These are phyloP conservation scores for Scarus forsteni DNA, from an alignment of 2,797 vertebrate genomes.

Conservation along the genomic window DNA sequence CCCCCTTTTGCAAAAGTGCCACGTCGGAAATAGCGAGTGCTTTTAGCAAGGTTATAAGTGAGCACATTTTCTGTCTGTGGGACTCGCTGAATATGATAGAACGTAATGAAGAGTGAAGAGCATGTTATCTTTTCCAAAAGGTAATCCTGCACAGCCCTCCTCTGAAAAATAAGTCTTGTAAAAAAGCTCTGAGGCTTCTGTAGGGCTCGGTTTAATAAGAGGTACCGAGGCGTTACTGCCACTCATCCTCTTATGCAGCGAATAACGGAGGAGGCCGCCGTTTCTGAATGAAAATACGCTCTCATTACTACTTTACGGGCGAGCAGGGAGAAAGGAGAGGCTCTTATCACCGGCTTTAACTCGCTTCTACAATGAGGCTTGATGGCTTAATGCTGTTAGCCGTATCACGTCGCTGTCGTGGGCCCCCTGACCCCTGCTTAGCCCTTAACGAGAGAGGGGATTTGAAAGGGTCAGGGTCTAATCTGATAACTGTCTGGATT, in stretches of 20 bases:
- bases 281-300: conserved; percentile 29
- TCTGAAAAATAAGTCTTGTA: conserved; percentile 30
- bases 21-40: conserved; percentile 45
- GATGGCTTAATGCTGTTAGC: conserved; percentile 67
- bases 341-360: background rate
- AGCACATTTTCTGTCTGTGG: conserved; percentile 51
- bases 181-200: conserved; percentile 32
- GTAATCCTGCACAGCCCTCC: conserved; percentile 28
- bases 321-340: conserved; percentile 5
- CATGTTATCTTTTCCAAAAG: conserved; percentile 45
- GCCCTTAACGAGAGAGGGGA: conserved; percentile 55
- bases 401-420: conserved; percentile 41
- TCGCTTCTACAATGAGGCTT: conserved; percentile 43
- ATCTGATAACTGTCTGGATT: conserved; percentile 77
- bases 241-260: conserved; percentile 30
- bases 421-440: conserved; percentile 46
- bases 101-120: conserved; percentile 54
- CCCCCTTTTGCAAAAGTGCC: conserved; percentile 22
- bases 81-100: conserved; percentile 44
- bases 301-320: conserved; percentile 6
- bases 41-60: conserved; percentile 59
- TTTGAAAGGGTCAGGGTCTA: conserved; percentile 65
- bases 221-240: conserved; percentile 38
- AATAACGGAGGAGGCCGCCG: conserved; percentile 22
- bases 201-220: conserved; percentile 48